Evolutionary conservation across 2,797 vertebrate genomes (phyloP), one percentile per base, ranked within the genome.

Genomic region (Lindbergichthys nudifrons): DNA sequence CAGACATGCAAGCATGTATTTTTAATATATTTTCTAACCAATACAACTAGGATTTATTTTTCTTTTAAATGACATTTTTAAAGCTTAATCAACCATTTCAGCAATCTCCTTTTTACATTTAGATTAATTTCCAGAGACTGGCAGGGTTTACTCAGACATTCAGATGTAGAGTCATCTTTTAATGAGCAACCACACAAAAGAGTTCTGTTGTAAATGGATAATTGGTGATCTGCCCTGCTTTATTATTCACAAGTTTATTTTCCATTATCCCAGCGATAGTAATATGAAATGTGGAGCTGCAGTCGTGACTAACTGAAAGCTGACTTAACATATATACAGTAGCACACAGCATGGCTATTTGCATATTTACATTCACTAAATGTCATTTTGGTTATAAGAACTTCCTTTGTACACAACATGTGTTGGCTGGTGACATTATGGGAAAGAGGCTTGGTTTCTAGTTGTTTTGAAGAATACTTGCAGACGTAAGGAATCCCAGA

Each of bases 131-230:
- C 15, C 41, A 59, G 41, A 47, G 10, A 21, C 19, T 46, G 45
- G 43, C 5, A 26, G 8, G 74, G 41, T 73, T 61, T 56, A 51
- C 41, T 64, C 3, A 10, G 8, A 69, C 16, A 12, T 43, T 9
- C 30, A 32, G 42, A 58, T 53, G 23, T 43, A 46, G 23, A 46
- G 23, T 48, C 48, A 26, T n/a, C 19, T 65, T 80, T 73, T 77
- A 78, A 87, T 46, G 56, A 77, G 71, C 76, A 79, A 73, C 70
- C 26, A 64, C 64, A 64, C 60, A 58, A 53, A 41, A 21, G 10
- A 42, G 48, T 52, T 5, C 30, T 65, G 45, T 8, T 79, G 16
- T 65, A 60, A 75, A 64, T 58, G 15, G 63, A 65, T 62, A 74
- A 77, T 86, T 56, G 83, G 70, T 84, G 32, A 73, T 83, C 45